Conservation (phyloP, 2,113 vertebrate genomes). For the Vireo altiloquus region DNA sequence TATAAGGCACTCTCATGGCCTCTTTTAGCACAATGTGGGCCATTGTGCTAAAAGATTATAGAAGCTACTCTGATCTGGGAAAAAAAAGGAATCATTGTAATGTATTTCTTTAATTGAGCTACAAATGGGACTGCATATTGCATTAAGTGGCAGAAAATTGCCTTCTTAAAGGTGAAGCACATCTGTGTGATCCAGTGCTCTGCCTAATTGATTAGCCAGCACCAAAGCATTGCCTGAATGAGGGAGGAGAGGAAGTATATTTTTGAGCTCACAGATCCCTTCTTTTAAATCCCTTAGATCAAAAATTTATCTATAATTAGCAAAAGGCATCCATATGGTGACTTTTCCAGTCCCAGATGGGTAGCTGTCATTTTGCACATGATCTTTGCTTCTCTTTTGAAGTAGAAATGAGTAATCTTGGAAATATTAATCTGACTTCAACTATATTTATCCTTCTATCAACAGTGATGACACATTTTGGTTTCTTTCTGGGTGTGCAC, state of each 20-base stretch:
- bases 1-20: neutral
- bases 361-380: constrained; percentile 72
- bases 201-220: neutral
- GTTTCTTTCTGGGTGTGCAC: constrained; percentile 17
- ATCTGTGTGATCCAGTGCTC: neutral
- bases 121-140: neutral
- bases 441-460: constrained; percentile 75
- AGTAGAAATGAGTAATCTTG: constrained; percentile 78
- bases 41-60: neutral
- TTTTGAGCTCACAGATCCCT: constrained; percentile 27
- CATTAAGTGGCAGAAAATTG: neutral
- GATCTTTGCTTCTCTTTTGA: constrained; percentile 76
- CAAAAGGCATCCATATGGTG: constrained; percentile 71
- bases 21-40: neutral
- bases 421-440: constrained; percentile 74
- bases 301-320: constrained; percentile 75
- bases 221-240: constrained; percentile 4
- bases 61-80: neutral
- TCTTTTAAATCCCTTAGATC: constrained; percentile 38
- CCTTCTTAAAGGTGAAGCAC: neutral
- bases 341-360: constrained; percentile 76
- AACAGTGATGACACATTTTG: constrained; percentile 48
- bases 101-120: neutral
- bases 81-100: neutral
- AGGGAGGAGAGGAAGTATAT: constrained; percentile 25